phyloP scores from a whole-genome alignment of 1,140 invertebrate species.

The Hestina assimilis region DNA sequence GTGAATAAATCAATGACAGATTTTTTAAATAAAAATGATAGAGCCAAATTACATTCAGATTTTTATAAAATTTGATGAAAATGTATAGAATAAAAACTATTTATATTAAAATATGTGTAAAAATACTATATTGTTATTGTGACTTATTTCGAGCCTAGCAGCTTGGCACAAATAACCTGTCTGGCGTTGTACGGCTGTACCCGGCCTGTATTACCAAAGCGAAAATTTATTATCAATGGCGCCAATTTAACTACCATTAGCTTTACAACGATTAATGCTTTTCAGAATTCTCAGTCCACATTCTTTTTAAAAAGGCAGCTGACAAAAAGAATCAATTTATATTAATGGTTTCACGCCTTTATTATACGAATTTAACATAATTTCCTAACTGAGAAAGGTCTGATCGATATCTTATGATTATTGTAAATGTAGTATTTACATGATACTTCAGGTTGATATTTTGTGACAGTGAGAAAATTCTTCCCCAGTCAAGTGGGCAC shows the following conservation, averaged over 20 bases:
- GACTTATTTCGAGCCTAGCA: conserved; percentile 55
- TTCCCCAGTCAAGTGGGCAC: no score
- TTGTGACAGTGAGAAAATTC: no score
- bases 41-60: no score
- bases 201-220: conserved; percentile 38
- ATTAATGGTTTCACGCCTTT: conserved; percentile 7
- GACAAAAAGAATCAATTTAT: conserved; percentile 5
- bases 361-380: background rate
- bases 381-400: background rate
- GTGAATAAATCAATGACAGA: no score
- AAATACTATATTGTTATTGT: conserved; percentile 41
- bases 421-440: no score
- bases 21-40: background rate
- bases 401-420: no score
- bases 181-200: conserved; percentile 28
- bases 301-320: conserved; percentile 6
- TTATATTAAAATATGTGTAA: no score
- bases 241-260: conserved; percentile 44
- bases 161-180: conserved; percentile 52
- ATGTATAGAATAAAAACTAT: no score
- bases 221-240: conserved; percentile 55
- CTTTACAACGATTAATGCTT: conserved; percentile 38
- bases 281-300: conserved; percentile 3
- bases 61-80: no score
- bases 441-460: no score